These are phyloP conservation scores for Pristionchus maxplancki DNA, from an alignment of 2,888 invertebrate species.

Conservation along the genomic window DNA sequence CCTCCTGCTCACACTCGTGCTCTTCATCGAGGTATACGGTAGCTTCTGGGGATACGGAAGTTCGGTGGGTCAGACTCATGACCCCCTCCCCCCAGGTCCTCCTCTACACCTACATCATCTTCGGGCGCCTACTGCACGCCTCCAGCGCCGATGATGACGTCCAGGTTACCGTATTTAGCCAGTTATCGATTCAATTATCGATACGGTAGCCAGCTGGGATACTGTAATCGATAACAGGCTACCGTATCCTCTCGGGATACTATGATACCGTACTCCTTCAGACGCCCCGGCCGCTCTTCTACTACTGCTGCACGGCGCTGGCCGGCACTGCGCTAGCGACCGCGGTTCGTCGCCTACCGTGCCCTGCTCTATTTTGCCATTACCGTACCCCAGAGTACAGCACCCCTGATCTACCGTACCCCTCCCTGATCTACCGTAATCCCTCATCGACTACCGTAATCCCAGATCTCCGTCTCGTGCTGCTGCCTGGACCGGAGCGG, in stretches of 20 bases:
- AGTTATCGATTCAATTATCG: neutral
- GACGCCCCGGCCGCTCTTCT: neutral
- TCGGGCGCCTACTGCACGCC: neutral
- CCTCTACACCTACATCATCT: neutral
- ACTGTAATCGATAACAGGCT: neutral
- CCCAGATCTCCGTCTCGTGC: slow-evolving; percentile 10
- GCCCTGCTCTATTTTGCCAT: neutral
- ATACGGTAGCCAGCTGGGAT: neutral
- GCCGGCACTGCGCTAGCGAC: neutral
- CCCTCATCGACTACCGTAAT: slow-evolving; percentile 1
- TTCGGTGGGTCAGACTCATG: neutral
- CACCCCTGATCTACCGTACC: neutral
- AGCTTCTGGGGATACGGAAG: neutral
- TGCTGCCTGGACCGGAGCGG: neutral
- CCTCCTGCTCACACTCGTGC: neutral
- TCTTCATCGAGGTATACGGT: slow-evolving; percentile 34
- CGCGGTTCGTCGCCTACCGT: neutral
- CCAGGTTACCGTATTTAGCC: neutral
- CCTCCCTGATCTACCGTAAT: neutral
- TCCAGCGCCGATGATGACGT: neutral
- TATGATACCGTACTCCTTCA: neutral
- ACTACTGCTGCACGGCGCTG: slow-evolving; percentile 19
- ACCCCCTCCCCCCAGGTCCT: neutral
- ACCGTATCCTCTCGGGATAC: neutral
- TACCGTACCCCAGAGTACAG: neutral